A percentile compares a stretch with the other conserved stretches of the same genome.
phyloP scores from a whole-genome alignment of 2,113 vertebrate genomes.

The Neogale vison region DNA sequence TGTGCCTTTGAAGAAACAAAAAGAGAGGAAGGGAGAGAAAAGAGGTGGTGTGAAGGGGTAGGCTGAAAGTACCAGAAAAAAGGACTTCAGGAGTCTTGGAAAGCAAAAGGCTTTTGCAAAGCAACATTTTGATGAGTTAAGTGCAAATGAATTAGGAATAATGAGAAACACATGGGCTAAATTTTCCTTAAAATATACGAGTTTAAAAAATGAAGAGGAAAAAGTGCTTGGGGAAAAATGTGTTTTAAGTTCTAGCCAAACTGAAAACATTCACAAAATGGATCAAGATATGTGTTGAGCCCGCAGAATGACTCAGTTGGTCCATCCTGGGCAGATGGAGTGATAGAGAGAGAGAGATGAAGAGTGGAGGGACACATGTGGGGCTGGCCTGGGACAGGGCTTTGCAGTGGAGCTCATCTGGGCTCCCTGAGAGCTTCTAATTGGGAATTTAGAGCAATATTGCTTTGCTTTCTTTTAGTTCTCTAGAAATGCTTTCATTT shows the following conservation, averaged over 20 bases:
- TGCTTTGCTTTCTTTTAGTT: constrained; percentile 79
- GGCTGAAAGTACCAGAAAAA: background rate
- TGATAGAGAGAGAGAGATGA: constrained; percentile 23
- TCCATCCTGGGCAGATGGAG: constrained; percentile 49
- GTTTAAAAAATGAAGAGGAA: constrained; percentile 82
- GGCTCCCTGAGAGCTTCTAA: constrained; percentile 65
- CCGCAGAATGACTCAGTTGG: constrained; percentile 48
- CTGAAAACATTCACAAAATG: constrained; percentile 70
- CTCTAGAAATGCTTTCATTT: background rate
- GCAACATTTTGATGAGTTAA: constrained; percentile 80
- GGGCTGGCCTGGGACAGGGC: background rate
- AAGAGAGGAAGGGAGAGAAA: background rate
- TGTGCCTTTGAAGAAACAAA: background rate
- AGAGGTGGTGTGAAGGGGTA: background rate
- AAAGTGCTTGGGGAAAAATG: constrained; percentile 78
- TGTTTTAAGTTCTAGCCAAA: constrained; percentile 79
- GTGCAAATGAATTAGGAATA: constrained; percentile 77
- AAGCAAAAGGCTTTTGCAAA: constrained; percentile 68
- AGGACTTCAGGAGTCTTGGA: constrained; percentile 67
- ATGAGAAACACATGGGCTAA: constrained; percentile 80
- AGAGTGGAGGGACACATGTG: background rate
- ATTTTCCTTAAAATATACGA: constrained; percentile 80
- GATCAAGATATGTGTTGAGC: constrained; percentile 56
- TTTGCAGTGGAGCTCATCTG: constrained; percentile 42
- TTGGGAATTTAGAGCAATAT: constrained; percentile 64